Base-by-base conservation (phyloP, 2,888 invertebrate species). In the Mycalesis mineus region DNA sequence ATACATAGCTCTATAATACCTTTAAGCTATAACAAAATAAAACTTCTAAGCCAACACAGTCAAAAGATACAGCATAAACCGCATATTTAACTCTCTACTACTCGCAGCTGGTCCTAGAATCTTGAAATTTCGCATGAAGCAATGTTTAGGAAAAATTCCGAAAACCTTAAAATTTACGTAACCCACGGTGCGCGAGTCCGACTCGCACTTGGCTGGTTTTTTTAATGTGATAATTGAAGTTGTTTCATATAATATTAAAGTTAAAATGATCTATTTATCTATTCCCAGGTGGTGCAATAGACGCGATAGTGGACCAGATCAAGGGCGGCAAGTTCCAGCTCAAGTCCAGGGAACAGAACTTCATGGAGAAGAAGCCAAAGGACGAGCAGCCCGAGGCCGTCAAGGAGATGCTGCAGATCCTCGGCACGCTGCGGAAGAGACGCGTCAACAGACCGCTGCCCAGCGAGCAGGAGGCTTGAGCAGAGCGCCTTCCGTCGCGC, bases 261-360 rank as follows among this genome's bases (percentile, higher is more conserved):
- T 17, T n/a, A n/a, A n/a, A n/a, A n/a, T n/a, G n/a, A 17, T 2
- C 22, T 22, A 42, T 29, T 14, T 9, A 40, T 8, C 39, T 55
- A 40, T 11, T 45, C 60, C 8, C 69, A 73, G 86, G 89, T 7
- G 90, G 89, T n/a, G 94, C 93, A 0, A 94, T 94, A 66, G 94
- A 94, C 72, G 94, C 94, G 14, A 93, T 95, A 65, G 94, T 95
- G 11, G 94, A 94, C 75, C 94, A 94, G 73, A 94, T 95, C 50
- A 95, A 94, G 77, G 93, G 94, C 14, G 94, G 94, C 36, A 92
- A 93, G 68, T 94, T 94, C 79, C 94, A 93, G 0, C 81, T 95
- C 22, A 92, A 92, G 70, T 91, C 93, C 2, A 91, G 92, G 0
- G 93, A 93, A 49, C 93, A 92, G 77, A 89, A 85, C 71, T 84